Conservation (phyloP, 2,113 vertebrate genomes). For the Nesospiza acunhae region DNA sequence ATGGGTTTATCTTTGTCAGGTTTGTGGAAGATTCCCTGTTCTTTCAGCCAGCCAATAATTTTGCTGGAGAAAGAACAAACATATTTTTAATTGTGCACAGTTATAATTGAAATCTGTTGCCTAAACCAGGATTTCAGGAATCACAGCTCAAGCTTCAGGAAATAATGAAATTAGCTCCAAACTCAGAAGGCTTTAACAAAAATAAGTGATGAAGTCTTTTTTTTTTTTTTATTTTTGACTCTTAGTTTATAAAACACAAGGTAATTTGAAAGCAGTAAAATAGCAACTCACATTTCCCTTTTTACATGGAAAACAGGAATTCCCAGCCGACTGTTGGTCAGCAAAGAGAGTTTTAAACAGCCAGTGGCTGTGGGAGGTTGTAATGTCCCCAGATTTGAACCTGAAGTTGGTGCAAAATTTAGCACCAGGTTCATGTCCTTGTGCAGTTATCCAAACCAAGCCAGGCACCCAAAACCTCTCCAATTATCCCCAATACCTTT, state of each 20-base stretch:
- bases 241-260: not conserved
- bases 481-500: rapidly evolving
- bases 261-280: not conserved
- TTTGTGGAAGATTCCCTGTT: not conserved
- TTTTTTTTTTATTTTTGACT: not conserved
- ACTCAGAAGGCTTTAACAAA: not conserved
- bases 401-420: not conserved
- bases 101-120: not conserved
- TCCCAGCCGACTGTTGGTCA: not conserved
- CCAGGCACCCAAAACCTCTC: not conserved
- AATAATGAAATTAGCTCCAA: not conserved
- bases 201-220: not conserved
- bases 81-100: not conserved
- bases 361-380: not conserved
- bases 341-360: not conserved
- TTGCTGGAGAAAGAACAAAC: not conserved
- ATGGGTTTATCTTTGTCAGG: not conserved
- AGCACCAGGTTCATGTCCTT: not conserved
- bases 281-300: not conserved
- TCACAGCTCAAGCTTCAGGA: not conserved
- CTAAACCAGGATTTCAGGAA: not conserved
- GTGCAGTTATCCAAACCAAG: not conserved
- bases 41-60: not conserved
- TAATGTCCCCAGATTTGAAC: not conserved
- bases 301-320: not conserved